Percentiles rank a stretch among this genome's conserved stretches.
These are phyloP conservation scores for Acronicta alni DNA, from an alignment of 2,888 invertebrate species.

Conservation along the genomic window DNA sequence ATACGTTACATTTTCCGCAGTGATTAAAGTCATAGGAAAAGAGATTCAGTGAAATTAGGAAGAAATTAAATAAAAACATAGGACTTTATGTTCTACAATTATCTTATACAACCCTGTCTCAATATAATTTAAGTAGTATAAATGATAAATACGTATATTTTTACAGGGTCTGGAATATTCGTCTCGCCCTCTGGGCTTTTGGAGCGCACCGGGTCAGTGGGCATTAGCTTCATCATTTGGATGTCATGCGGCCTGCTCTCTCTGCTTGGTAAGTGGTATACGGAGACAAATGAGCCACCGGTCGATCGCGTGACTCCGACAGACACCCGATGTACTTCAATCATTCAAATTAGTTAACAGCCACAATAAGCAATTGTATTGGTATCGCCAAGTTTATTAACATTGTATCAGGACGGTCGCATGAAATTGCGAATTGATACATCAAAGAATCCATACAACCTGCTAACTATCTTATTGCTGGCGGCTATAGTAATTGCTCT, in stretches of 20 bases:
- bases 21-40: no score
- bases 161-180: constrained; percentile 98
- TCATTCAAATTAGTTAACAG: constrained; percentile 38
- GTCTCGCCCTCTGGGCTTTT: constrained; percentile 98
- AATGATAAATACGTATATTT: constrained; percentile 25
- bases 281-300: constrained; percentile 18
- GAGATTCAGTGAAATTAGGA: background rate
- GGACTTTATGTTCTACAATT: background rate
- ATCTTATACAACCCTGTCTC: background rate
- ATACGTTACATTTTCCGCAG: no score
- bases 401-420: constrained; percentile 12
- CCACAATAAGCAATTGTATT: constrained; percentile 38
- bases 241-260: constrained; percentile 97
- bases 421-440: constrained; percentile 25
- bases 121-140: background rate
- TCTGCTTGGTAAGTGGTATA: constrained; percentile 92
- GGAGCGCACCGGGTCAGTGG: constrained; percentile 97
- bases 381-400: constrained; percentile 25
- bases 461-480: constrained; percentile 3
- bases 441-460: constrained; percentile 20
- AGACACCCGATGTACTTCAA: constrained; percentile 27
- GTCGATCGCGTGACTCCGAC: constrained; percentile 29
- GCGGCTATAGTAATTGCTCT: constrained; percentile 23
- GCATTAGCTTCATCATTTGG: constrained; percentile 98
- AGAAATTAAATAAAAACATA: background rate